Percentiles rank a stretch among this genome's conserved stretches.
These are phyloP conservation scores for Oryzias woworae DNA, from an alignment of 2,113 vertebrate species.

Conservation along the genomic window DNA sequence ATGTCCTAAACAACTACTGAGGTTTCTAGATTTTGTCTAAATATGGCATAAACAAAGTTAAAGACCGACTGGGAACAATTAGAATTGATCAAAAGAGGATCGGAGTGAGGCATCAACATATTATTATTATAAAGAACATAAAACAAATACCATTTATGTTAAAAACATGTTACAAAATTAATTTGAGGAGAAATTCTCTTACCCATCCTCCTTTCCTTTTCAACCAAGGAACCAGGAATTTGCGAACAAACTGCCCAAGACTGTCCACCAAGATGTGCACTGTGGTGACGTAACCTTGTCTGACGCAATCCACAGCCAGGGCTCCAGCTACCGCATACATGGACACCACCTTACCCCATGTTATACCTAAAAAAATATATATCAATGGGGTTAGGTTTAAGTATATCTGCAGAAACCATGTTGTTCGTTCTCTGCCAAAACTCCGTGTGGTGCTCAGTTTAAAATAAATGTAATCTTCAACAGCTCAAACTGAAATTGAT, in stretches of 20 bases:
- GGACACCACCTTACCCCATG: slow-evolving; percentile 95
- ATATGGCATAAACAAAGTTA: no score
- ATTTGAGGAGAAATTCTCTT: slow-evolving; percentile 40
- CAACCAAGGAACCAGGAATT: slow-evolving; percentile 87
- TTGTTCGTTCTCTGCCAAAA: no score
- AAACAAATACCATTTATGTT: no score
- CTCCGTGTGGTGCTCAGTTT: background rate
- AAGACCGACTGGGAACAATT: no score
- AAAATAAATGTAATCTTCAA: background rate
- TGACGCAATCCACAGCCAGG: slow-evolving; percentile 91
- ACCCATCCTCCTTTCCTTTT: slow-evolving; percentile 94
- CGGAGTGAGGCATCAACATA: no score
- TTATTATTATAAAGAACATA: no score
- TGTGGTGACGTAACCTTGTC: slow-evolving; percentile 83
- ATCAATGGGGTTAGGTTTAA: background rate
- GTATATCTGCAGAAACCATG: background rate
- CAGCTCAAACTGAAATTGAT: slow-evolving; percentile 15
- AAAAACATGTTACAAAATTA: no score
- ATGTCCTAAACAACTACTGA: no score
- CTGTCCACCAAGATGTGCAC: slow-evolving; percentile 90
- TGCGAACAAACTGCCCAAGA: slow-evolving; percentile 91
- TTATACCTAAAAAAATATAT: slow-evolving; percentile 82
- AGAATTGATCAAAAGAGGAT: no score
- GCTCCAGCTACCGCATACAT: slow-evolving; percentile 90
- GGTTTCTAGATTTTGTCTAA: no score